Percentiles rank a stretch among this genome's conserved stretches.
These are phyloP conservation scores for Phymorhynchus buccinoides DNA, from an alignment of 1,140 invertebrate genomes.

Conservation along the genomic window DNA sequence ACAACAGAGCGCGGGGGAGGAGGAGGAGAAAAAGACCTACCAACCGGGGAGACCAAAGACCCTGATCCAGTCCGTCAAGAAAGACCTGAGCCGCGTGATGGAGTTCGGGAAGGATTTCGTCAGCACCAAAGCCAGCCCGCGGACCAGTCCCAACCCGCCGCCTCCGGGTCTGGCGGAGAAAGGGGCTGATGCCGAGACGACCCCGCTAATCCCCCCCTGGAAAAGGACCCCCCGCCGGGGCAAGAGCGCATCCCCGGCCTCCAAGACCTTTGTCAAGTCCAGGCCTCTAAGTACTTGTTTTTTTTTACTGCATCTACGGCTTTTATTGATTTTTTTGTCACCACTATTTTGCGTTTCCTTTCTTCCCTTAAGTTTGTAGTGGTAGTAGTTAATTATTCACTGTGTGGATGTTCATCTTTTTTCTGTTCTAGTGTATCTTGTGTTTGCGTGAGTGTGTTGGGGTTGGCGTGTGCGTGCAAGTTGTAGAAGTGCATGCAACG, in stretches of 20 bases:
- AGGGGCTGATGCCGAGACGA: slow-evolving; percentile 19
- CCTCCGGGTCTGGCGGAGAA: slow-evolving; percentile 47
- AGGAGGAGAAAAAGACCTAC: no score
- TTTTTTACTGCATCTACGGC: slow-evolving; percentile 13
- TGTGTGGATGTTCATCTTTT: background rate
- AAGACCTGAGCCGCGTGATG: slow-evolving; percentile 35
- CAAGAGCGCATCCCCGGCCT: background rate
- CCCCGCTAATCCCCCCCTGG: slow-evolving; percentile 19
- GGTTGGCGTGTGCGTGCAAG: background rate
- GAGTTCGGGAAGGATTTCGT: slow-evolving; percentile 43
- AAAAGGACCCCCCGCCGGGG: background rate
- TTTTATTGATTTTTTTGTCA: slow-evolving; percentile 2
- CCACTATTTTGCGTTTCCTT: slow-evolving; percentile 15
- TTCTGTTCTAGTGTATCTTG: background rate
- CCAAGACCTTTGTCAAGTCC: slow-evolving; percentile 50
- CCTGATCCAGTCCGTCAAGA: slow-evolving; percentile 43
- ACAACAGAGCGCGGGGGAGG: slow-evolving; percentile 5
- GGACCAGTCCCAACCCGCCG: slow-evolving; percentile 63
- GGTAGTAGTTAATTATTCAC: background rate
- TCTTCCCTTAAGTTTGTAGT: background rate
- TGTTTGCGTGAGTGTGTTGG: background rate
- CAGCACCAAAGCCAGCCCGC: slow-evolving; percentile 53
- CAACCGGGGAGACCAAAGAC: background rate
- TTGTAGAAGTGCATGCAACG: background rate
- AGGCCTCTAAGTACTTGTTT: slow-evolving; percentile 53